Evolutionary conservation across 2,888 invertebrate genomes (phyloP), one percentile per base, ranked within the genome.

Genomic region (Galeopsomyia nigrocyanea): DNA sequence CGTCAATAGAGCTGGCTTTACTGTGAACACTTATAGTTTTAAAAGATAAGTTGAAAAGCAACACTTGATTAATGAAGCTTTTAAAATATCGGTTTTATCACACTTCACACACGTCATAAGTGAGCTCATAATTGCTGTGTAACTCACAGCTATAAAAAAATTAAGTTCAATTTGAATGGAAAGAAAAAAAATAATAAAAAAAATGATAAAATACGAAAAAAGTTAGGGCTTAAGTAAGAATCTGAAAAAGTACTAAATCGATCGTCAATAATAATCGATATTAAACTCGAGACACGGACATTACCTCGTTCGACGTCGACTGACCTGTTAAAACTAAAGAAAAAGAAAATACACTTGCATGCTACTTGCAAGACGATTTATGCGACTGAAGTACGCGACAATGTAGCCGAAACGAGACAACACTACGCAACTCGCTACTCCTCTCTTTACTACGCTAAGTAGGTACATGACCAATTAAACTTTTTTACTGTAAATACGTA

Each of bases 401-500:
- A 80, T 76, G 80, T 80, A 82, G 81, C 80, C 78, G 81, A 81
- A 80, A 83, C 80, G 39, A 76, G 82, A 83, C 82, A 83, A 82
- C 82, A 76, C 80, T 81, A 84, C 81, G 80, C 80, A 81, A 84
- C 81, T 81, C 81, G 83, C 80, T 84, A 83, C 81, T 82, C 79
- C 77, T 74, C 80, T 81, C 78, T 78, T 80, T 79, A 81, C 81
- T 81, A 82, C 79, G 78, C 76, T 83, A 81, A 81, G 79, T 83
- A 83, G 82, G 78, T 82, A 82, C 82, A 84, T 82, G 85, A 85
- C 84, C 82, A 84, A 84, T 85, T 82, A 76, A 84, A 82, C 81
- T 84, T 86, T 86, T 86, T 85, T 85, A 86, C 85, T 86, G 86
- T 86, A 86, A 84, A 86, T 86, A 85, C 82, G 82, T 82, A 83